Evolutionary conservation across 2,888 invertebrate species (phyloP).

Genomic region (Ganaspis brasiliensis): DNA sequence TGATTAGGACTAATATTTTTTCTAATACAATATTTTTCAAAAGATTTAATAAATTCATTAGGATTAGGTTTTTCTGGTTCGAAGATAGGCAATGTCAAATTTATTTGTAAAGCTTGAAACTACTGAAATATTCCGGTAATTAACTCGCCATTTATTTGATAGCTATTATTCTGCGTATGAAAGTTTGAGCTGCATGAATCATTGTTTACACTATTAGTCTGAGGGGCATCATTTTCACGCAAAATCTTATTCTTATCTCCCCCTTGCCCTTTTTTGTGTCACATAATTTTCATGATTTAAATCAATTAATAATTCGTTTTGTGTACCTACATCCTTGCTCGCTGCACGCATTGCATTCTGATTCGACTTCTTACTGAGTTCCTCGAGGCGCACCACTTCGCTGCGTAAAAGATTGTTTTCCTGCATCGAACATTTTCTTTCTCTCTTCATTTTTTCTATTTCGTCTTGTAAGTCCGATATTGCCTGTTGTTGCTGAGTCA

Average conservation of each 20-base stretch:
- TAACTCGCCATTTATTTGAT: not conserved
- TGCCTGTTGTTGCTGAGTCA: slow-evolving; percentile 2
- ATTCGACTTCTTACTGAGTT: not conserved
- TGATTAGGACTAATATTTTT: not conserved
- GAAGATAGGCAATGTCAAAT: not conserved
- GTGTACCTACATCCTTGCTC: not conserved
- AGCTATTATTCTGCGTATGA: not conserved
- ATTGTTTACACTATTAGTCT: slow-evolving; percentile 4
- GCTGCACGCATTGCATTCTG: not conserved
- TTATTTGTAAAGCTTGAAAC: not conserved
- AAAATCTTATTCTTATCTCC: too few species aligned
- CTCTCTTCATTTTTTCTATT: not conserved
- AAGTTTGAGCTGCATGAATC: not conserved
- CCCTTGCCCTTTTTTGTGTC: too few species aligned
- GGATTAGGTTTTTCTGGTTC: not conserved
- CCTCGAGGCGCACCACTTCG: not conserved
- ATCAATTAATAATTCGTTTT: too few species aligned
- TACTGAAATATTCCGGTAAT: not conserved
- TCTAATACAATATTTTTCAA: not conserved
- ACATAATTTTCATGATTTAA: too few species aligned
- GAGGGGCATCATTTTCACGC: too few species aligned
- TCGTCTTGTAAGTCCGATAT: not conserved
- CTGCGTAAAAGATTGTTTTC: not conserved
- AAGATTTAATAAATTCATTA: not conserved
- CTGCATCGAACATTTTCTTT: not conserved